phyloP scores from a whole-genome alignment of 2,113 vertebrate genomes.

The Oncorhynchus tshawytscha region DNA sequence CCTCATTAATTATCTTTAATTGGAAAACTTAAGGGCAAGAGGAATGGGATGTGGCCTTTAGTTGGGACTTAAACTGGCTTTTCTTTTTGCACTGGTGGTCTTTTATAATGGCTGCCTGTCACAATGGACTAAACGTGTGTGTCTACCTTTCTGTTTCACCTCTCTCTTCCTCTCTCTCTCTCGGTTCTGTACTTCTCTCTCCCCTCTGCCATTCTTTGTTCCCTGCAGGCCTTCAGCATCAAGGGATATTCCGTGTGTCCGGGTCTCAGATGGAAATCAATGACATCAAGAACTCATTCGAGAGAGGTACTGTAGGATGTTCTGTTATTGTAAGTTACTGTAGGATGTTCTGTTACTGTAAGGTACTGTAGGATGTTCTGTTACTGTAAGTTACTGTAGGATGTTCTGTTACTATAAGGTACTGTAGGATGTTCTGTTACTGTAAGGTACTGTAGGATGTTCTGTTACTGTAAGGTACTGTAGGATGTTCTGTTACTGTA shows the following conservation, averaged over 20 bases:
- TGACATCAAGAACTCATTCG: conserved; percentile 99
- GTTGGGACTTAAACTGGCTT: conserved; percentile 10
- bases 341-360: too few relatives aligned
- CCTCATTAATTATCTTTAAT: conserved; percentile 58
- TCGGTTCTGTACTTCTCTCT: neutral
- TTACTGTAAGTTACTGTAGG: too few relatives aligned
- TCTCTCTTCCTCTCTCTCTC: neutral
- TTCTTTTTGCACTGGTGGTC: conserved; percentile 20
- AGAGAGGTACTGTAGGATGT: conserved; percentile 63
- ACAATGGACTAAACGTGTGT: conserved; percentile 3
- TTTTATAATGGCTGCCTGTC: conserved; percentile 14
- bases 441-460: too few relatives aligned
- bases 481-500: too few relatives aligned
- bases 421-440: too few relatives aligned
- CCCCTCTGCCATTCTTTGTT: neutral
- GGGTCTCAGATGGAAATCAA: conserved; percentile 98
- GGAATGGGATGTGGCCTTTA: conserved; percentile 39
- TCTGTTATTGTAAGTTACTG: too few relatives aligned
- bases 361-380: too few relatives aligned
- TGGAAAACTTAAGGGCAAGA: conserved; percentile 51
- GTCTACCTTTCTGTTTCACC: neutral
- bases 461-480: too few relatives aligned
- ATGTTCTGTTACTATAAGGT: too few relatives aligned
- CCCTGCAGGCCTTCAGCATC: conserved; percentile 90
- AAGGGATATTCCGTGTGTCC: conserved; percentile 96